Base-by-base conservation (phyloP, 1,140 invertebrate species). In the Philopotamus ludificatus region DNA sequence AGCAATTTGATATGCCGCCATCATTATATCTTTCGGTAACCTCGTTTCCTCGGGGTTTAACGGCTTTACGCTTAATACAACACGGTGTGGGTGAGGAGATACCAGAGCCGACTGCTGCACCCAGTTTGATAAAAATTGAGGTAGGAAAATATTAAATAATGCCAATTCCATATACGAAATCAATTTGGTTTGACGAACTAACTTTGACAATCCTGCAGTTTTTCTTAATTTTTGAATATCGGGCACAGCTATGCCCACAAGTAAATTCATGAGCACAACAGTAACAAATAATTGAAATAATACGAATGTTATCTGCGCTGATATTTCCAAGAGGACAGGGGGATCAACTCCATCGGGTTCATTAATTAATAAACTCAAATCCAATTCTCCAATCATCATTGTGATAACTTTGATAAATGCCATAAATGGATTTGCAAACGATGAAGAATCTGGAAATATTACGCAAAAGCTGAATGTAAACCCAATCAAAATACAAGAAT, bases 331-430 rank as follows among this genome's bases (percentile, higher is more conserved):
- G 7, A 87, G 70, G 63, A 87, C 83, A 2, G 81, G 81, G 3
- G 82, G 80, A 73, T 84, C 82, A 28, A 85, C 82, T 2, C 83
- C 81, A 68, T 85, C 83, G 0, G 87, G 84, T 62, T 86, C 82
- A 55, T 86, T 85, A 21, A 87, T 82, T 2, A 89, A 73, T 16
- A 89, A 78, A 59, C 88, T 86, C 28, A 90, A 81, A 70, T 89
- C 88, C 50, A 91, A 75, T 74, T 94, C 92, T 0, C 92, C 91
- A 1, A 92, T 93, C 91, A 94, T 94, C 90, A 93, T 93, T 0
- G 92, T 90, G 39, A 93, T 74, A 0, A 92, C 89, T 3, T 92
- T 91, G 28, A 93, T 89, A 39, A 92, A 84, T 18, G 87, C 87
- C 74, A 88, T 87, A 63, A 91, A 86, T 0, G 89, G 87, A 77